Evolutionary conservation across 2,113 vertebrate species (phyloP), one percentile per base, ranked within the genome.

Genomic region (Phocoena phocoena): DNA sequence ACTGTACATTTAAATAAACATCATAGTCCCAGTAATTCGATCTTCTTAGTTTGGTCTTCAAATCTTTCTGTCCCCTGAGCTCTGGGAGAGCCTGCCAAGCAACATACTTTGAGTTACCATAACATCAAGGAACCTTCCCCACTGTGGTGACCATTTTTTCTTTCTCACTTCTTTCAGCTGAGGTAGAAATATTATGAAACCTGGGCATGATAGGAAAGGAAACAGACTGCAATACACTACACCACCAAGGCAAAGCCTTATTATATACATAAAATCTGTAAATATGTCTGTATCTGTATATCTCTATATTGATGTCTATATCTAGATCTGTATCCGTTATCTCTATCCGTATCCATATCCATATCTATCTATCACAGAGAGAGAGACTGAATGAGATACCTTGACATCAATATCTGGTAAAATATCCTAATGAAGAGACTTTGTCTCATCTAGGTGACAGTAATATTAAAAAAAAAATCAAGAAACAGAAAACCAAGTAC

Each of bases 211-310:
- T 14, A 55, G 23, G 15, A 44, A 13, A 76, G 18, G 8, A 68
- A 26, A 44, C 0, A 36, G 81, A 76, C 2, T 17, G 12, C 13
- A 65, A 33, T 41, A 50, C 3, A 12, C 5, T 20, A 0, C 0
- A 76, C 5, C 5, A 55, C 7, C 73, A 13, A 50, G 14, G n/a
- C 36, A 41, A 82, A 50, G 15, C 25, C 12, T 68, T 21, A 33
- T 44, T 25, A 31, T 7, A 9, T 23, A 68, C 2, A 62, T 28
- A 36, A 33, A 23, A 44, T 55, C 23, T 67, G 28, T 4, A 47
- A 47, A 38, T 28, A 14, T 17, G 44, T 26, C 44, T 60, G 4
- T 21, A 67, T 31, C 18, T 36, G 8, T 26, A 2, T 41, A 12
- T 47, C 33, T 25, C 31, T 55, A 31, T 65, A 65, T 20, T 55